Base-by-base conservation (phyloP, 2,113 vertebrate genomes). In the Tenebrosternarchus preto region DNA sequence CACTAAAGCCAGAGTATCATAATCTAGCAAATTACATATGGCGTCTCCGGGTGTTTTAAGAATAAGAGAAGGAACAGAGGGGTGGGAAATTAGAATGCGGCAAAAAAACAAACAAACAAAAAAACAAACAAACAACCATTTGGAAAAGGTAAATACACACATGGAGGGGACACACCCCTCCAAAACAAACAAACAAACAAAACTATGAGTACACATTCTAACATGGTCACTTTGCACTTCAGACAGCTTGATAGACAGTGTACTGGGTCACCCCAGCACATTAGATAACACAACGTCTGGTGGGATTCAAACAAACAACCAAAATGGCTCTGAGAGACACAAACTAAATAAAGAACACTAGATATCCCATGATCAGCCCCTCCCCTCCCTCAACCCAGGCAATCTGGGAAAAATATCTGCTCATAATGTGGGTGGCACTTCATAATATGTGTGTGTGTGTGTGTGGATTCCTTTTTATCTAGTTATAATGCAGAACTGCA, bases 1-100 rank as follows among this genome's bases (percentile, higher is more conserved):
- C 96, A 96, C 96, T 94, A 94, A 93, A 95, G 93, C 90, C 93
- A 89, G 90, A 92, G 93, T 87, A 90, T 91, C 87, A 87, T 80
- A 67, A 92, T 90, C 91, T 90, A 91, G 91, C 90, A 88, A 89
- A 87, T 89, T 88, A 78, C 53, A 69, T 19, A 50, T 12, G 27
- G 80, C 80, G 82, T 86, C 68, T 84, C 57, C 75, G 76, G 56
- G 73, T 73, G 0, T 85, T 82, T 85, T 68, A 57, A 82, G 79
- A 73, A 64, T 25, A 50, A 82, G 63, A 85, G 70, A 80, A 76
- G 39, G 31, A 22, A 2, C 11, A 92, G 92, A 87, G 87, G 27
- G 87, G 85, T 81, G 84, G 74, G 75, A 69, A 78, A 86, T 50
- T 50, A 92, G 53, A 78, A 93, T 86, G 89, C 90, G 85, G 89